These are phyloP conservation scores for Taenioides sp. DNA, from an alignment of 2,797 vertebrate genomes.

Conservation along the genomic window DNA sequence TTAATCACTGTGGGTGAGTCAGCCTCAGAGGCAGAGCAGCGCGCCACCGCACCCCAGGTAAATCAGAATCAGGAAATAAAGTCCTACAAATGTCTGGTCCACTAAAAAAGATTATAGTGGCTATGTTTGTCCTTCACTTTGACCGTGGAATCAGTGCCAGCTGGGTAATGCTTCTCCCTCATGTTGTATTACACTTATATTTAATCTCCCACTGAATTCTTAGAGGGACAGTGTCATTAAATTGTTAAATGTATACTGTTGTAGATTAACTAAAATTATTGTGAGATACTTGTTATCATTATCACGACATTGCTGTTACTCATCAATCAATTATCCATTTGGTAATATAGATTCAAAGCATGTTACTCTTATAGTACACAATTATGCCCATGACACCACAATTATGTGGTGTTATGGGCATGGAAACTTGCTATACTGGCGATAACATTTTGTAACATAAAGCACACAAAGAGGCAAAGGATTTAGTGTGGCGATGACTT, in stretches of 20 bases:
- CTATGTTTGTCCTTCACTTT: slow-evolving; percentile 69
- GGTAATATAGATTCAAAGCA: neutral
- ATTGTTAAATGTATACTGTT: slow-evolving; percentile 55
- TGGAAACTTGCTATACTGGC: neutral
- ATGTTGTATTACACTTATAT: slow-evolving; percentile 70
- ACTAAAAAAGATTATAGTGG: slow-evolving; percentile 63
- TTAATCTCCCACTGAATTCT: slow-evolving; percentile 65
- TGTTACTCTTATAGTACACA: too few relatives aligned
- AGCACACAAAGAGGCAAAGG: neutral
- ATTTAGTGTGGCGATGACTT: neutral
- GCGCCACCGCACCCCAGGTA: slow-evolving; percentile 59
- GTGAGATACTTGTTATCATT: slow-evolving; percentile 39
- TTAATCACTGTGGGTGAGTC: slow-evolving; percentile 67
- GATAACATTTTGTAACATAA: neutral
- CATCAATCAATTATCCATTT: slow-evolving; percentile 21
- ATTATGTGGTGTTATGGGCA: neutral
- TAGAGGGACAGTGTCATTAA: slow-evolving; percentile 62
- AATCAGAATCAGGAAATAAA: slow-evolving; percentile 68
- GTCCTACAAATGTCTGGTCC: slow-evolving; percentile 61
- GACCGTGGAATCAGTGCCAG: slow-evolving; percentile 70
- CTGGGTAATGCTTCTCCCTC: slow-evolving; percentile 58
- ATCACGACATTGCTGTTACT: slow-evolving; percentile 13
- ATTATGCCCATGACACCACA: too few relatives aligned
- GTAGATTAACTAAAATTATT: slow-evolving; percentile 43
- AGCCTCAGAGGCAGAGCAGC: slow-evolving; percentile 56